A percentile compares a stretch with the other conserved stretches of the same genome.
phyloP scores from a whole-genome alignment of 2,888 invertebrate genomes.

The Synergus itoensis region DNA sequence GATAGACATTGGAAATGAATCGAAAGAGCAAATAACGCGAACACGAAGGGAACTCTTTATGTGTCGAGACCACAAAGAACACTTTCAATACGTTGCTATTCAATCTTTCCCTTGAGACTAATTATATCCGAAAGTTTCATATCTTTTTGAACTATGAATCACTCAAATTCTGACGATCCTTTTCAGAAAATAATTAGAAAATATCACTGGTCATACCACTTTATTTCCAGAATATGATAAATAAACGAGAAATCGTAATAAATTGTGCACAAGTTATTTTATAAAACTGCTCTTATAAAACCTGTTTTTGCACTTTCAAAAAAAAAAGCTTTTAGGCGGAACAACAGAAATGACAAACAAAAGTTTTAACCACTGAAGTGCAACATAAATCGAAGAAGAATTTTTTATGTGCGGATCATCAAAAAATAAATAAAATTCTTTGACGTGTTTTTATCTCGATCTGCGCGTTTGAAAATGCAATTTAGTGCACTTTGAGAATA shows the following conservation, averaged over 20 bases:
- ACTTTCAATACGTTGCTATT: conserved; percentile 29
- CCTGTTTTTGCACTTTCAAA: too few species aligned
- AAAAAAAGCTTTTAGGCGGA: too few species aligned
- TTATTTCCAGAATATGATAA: too few species aligned
- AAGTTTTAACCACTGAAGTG: not conserved
- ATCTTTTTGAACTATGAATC: not conserved
- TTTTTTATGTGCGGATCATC: not conserved
- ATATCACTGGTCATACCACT: not conserved
- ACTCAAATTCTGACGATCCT: not conserved
- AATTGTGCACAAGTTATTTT: too few species aligned
- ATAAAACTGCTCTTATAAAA: too few species aligned
- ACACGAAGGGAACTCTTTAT: conserved; percentile 39
- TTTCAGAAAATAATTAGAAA: not conserved
- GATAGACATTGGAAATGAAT: conserved; percentile 71
- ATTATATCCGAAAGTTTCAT: conserved; percentile 8
- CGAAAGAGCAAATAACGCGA: conserved; percentile 68
- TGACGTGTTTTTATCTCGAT: not conserved
- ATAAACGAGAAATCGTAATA: not conserved
- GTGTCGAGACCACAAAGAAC: conserved; percentile 31
- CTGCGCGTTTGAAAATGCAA: too few species aligned
- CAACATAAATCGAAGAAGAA: not conserved
- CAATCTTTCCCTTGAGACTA: conserved; percentile 6
- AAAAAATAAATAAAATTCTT: not conserved
- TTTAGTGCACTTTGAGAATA: not conserved
- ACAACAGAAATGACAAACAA: not conserved